Percentiles rank a stretch among this genome's conserved stretches.
These are phyloP conservation scores for Drosophila testacea DNA, from an alignment of 2,888 invertebrate species.

Conservation along the genomic window DNA sequence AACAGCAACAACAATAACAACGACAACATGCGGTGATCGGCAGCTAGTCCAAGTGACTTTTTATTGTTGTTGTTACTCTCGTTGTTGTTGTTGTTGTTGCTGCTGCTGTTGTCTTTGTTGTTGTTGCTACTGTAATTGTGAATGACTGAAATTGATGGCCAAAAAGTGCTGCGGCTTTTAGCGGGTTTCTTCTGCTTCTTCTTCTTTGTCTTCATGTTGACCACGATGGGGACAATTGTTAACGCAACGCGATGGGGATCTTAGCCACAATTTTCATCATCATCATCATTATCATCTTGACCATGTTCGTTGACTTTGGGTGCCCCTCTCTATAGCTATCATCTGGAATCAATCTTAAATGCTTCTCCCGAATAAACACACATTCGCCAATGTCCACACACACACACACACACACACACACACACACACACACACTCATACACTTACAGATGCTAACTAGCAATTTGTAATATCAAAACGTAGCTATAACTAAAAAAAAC, in stretches of 20 bases:
- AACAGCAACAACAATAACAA: constrained; percentile 34
- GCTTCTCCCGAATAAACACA: constrained; percentile 39
- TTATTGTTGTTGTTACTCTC: constrained; percentile 39
- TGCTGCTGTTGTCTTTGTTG: constrained; percentile 10
- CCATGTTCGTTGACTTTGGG: constrained; percentile 35
- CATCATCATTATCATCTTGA: constrained; percentile 8
- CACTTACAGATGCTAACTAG: background rate
- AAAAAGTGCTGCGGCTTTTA: constrained; percentile 22
- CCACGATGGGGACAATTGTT: constrained; percentile 70
- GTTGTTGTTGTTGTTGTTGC: constrained; percentile 13
- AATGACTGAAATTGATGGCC: constrained; percentile 54
- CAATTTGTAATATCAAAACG: background rate
- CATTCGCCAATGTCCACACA: constrained; percentile 59
- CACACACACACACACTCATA: constrained; percentile 14
- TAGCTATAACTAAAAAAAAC: background rate
- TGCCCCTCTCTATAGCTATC: constrained; percentile 43
- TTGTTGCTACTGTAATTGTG: constrained; percentile 43
- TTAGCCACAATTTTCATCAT: constrained; percentile 11
- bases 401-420: too few species aligned
- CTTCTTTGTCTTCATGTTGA: background rate
- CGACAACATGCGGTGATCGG: constrained; percentile 68
- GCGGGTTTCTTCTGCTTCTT: background rate
- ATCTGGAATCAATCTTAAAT: constrained; percentile 69
- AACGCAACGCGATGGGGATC: constrained; percentile 42
- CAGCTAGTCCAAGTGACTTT: constrained; percentile 55